Evolutionary conservation across 1,140 invertebrate species (phyloP), one percentile per base, ranked within the genome.

Genomic region (Pseudomyrmex sp.): DNA sequence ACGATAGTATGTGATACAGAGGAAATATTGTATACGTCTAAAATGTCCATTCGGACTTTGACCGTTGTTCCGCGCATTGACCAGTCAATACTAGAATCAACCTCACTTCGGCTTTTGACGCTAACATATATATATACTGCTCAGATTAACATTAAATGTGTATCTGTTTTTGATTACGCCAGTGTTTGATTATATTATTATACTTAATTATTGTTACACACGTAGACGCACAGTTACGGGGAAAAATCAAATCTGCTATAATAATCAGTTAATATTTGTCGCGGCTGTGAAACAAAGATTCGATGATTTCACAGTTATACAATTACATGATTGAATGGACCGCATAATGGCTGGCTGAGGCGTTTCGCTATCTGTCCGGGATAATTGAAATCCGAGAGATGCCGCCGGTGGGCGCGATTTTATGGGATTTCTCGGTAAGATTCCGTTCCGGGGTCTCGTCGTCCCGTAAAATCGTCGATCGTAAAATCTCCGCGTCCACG

Each of bases 361-460:
- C 84, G 88, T 90, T 89, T 90, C 74, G 75, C 85, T 44, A 48
- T 66, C 48, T 63, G 48, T 66, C 62, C 88, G 88, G 58, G 85
- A 35, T 93, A 92, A 94, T 93, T 92, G 91, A 93, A 89, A 93
- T 91, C 87, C 88, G n/a, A 89, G 89, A 92, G 89, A 92, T 92
- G 90, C 76, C 73, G 26, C 59, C 44, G 50, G 54, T 84, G 84
- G 77, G 77, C 68, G 68, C 65, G 46, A 83, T 85, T 91, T 91
- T 91, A 91, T 91, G 66, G 86, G 74, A 76, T 89, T 91, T 90
- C 80, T 61, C 46, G 77, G 88, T 88, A 87, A 89, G 69, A 84
- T 59, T 56, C 61, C 26, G 74, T 1, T 35, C 35, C 35, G 35
- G 0, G 5, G 35, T 35, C 35, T 35, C 35, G 35, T 35, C 5